Base-by-base conservation (phyloP, 2,113 vertebrate genomes). In the Murina feae region DNA sequence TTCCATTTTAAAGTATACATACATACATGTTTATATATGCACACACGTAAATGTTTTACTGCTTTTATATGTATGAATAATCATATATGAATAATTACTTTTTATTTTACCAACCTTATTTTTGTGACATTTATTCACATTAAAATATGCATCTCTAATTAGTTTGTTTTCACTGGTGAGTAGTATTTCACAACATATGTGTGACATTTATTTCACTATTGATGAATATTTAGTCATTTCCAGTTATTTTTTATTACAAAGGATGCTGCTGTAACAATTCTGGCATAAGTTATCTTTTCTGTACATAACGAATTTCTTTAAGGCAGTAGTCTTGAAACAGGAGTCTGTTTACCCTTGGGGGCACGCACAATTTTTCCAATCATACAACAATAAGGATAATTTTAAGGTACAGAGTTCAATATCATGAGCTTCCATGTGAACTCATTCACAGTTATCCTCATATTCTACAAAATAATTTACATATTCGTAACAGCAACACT, bases 381-480 rank as follows among this genome's bases (percentile, higher is more conserved):
- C 18, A 9, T 78, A 47, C 20, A 32, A 32, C 14, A 37, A 37
- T 44, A 55, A 37, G 1, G 2, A 30, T 69, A 25, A 68, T 60
- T 74, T 75, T 75, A 82, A 90, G n/a, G n/a, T 37, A 90, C 30
- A 81, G 76, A 63, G 20, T 82, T 82, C 3, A 13, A 44, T 82
- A 28, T 63, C 39, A 69, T 60, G 30, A 86, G 49, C 6, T 51
- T 76, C n/a, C 21, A 28, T 42, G n/a, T 60, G 42, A 76, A 76
- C 44, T 86, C 72, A 35, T 37, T 82, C 80, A 35, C 20, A 68
- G 58, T 17, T 72, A 0, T 39, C 32, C 7, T 84, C 28, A 23
- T 53, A 83, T 28, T 93, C 82, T 82, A 93, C 21, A 75, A 81
- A 93, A 82, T 20, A 87, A 87, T n/a, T 75, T 58, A 39, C 18